Base-by-base conservation (phyloP, 1,140 invertebrate genomes). In the Drosophila funebris region DNA sequence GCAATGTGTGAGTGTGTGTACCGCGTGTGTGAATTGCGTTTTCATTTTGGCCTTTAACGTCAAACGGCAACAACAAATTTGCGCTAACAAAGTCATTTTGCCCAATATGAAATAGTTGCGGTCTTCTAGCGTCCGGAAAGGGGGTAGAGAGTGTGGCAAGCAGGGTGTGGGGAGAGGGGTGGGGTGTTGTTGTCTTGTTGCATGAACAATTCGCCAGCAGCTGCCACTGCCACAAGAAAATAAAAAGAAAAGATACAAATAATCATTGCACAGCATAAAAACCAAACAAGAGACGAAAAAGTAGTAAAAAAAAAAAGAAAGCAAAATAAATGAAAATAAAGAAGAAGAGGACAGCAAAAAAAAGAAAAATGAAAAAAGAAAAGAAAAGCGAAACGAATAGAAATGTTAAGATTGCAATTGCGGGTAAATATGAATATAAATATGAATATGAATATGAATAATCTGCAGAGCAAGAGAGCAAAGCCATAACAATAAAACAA, bases 71-170 rank as follows among this genome's bases (percentile, higher is more conserved):
- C 69, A 61, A 72, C 27, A 78, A 71, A 52, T 43, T 87, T 43
- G 64, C 58, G 70, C 74, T 62, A 77, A 75, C 82, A 78, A 78
- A 78, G 82, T 76, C 58, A 87, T 82, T 87, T 63, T 57, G 58
- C 33, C 57, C 67, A 76, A 80, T 78, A 64, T 56, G 64, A 85
- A 74, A 80, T 73, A 73, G 73, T 76, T 84, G 60, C 18, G 61
- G 73, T 71, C 33, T 58, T 54, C 11, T 9, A 8, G 18, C 7
- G 0, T 37, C 44, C 48, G 36, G 7, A 58, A 24, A 22, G 16
- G 7, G 1, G 11, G 8, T 37, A 8, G n/a, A 9, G 24, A 9
- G 6, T 0, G 16, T 29, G 16, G 5, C 48, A n/a, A n/a, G n/a
- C n/a, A n/a, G n/a, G n/a, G n/a, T n/a, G 29, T 14, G 14, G 20